Percentiles rank a stretch among this genome's conserved stretches.
phyloP scores from a whole-genome alignment of 2,797 vertebrate genomes.

The Acrocephalus scirpaceus region DNA sequence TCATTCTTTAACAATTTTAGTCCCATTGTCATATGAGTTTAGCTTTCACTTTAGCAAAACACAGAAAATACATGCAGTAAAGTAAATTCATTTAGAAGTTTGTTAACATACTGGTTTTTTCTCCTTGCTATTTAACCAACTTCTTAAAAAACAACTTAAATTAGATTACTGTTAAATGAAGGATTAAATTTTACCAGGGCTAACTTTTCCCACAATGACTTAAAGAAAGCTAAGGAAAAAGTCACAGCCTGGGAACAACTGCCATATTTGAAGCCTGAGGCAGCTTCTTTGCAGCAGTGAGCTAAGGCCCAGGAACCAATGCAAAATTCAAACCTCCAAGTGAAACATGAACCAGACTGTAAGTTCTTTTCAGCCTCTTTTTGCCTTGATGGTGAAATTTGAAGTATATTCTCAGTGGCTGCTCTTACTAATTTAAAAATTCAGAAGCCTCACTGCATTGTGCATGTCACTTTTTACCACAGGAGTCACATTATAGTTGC shows the following conservation, averaged over 20 bases:
- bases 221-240: slow-evolving; percentile 3
- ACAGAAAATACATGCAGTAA: neutral
- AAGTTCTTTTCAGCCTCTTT: neutral
- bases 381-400: slow-evolving; percentile 6
- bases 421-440: slow-evolving; percentile 56
- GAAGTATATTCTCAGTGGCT: slow-evolving; percentile 34
- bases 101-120: neutral
- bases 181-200: neutral
- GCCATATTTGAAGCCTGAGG: neutral
- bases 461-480: slow-evolving; percentile 56
- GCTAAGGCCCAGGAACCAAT: neutral
- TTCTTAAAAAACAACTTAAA: neutral
- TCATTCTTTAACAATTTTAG: neutral
- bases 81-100: neutral
- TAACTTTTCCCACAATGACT: neutral
- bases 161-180: slow-evolving; percentile 15
- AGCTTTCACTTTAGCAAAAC: neutral
- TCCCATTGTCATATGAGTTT: neutral
- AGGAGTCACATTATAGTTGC: slow-evolving; percentile 52
- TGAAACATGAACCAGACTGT: neutral
- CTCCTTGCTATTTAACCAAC: neutral
- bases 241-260: neutral
- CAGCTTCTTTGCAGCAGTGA: neutral
- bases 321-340: slow-evolving; percentile 11
- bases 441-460: slow-evolving; percentile 19